Evolutionary conservation across 2,888 invertebrate species (phyloP).

Genomic region (Eupithecia dodoneata): DNA sequence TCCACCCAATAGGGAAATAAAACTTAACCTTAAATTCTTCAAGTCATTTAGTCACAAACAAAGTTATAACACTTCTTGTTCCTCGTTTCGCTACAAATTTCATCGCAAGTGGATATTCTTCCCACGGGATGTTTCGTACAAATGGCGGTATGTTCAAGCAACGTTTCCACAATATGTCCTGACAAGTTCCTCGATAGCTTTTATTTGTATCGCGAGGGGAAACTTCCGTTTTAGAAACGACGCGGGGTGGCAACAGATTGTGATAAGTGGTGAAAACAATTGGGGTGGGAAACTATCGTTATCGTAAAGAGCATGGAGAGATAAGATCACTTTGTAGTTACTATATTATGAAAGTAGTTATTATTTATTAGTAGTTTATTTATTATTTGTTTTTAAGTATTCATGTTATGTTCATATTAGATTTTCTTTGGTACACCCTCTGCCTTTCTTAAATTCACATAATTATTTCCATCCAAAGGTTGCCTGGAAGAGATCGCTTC

Average conservation of each 20-base stretch:
- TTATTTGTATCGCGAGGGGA: constrained; percentile 27
- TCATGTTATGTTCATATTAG: no score
- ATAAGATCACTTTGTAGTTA: not conserved
- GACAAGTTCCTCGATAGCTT: constrained; percentile 32
- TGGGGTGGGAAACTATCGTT: constrained; percentile 8
- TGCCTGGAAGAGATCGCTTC: no score
- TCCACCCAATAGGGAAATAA: not conserved
- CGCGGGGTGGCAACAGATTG: constrained; percentile 8
- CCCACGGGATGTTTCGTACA: constrained; percentile 33
- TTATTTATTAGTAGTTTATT: no score
- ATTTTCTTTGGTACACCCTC: no score
- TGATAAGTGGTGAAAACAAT: constrained; percentile 10
- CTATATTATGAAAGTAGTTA: not conserved
- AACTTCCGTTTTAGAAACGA: constrained; percentile 1
- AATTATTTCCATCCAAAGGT: no score
- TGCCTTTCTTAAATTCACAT: no score
- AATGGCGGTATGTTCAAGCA: constrained; percentile 27
- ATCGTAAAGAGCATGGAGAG: not conserved
- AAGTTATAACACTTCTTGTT: constrained; percentile 9
- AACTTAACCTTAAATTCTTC: not conserved
- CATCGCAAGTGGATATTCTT: constrained; percentile 14
- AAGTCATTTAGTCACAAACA: not conserved
- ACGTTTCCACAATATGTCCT: constrained; percentile 30
- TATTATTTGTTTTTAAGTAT: no score
- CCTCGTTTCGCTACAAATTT: constrained; percentile 10